Evolutionary conservation across 1,140 invertebrate genomes (phyloP), one percentile per base, ranked within the genome.

Genomic region (Euwallacea similis): DNA sequence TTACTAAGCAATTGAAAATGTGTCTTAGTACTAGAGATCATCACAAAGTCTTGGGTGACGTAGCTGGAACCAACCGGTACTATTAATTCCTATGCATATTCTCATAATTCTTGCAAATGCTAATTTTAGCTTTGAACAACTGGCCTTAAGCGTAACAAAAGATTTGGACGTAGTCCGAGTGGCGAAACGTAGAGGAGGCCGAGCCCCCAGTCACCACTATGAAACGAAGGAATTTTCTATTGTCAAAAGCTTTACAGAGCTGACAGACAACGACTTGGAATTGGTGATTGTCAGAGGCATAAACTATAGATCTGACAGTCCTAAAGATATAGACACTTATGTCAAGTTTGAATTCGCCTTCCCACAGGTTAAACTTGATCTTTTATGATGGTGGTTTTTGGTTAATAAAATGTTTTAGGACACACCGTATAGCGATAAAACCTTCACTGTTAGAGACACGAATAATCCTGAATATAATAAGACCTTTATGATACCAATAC

Each of bases 281-380:
- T 84, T 98, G 70, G 88, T 87, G 42, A 89, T 98, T 71, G 83
- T 97, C 2, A 87, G 93, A 78, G 96, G 96, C 47, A 88, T 97
- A 56, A 95, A 93, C 76, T 96, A 94, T 81, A 90, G 88, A 83
- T 93, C 93, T 42, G 81, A 88, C 68, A 92, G 93, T 81, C 88
- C 94, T 0, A 93, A 93, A 79, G 94, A 98, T 73, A 87, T 96
- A 58, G 95, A 98, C 78, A 98, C 96, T 4, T 98, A 95, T 82
- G 92, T 98, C 7, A 95, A 91, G 80, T 93, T 93, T 77, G 95
- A 98, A 80, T 95, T 98, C 83, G 96, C 96, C 2, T 95, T 90
- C 81, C 93, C 96, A 8, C 88, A 88, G 80, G 93, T 93, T 83
- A 87, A 86, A 84, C 68, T 42, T 43, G 9, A 11, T n/a, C 42